Evolutionary conservation across 2,888 invertebrate genomes (phyloP), one percentile per base, ranked within the genome.

Genomic region (Ichneumoninae sp.): DNA sequence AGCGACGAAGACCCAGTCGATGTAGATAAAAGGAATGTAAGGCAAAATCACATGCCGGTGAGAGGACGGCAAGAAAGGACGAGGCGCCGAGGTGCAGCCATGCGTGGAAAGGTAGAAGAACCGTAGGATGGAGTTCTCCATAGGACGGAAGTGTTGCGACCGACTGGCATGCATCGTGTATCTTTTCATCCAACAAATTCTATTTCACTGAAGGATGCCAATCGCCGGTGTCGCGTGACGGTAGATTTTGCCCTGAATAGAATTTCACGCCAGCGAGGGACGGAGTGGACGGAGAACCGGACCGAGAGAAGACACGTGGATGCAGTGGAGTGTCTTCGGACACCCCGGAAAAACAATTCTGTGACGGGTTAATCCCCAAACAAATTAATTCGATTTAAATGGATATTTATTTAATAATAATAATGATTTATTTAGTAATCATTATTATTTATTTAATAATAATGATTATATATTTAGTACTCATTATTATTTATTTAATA

Each of bases 11-110:
- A 68, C 47, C 44, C 33, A 36, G 16, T 47, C n/a, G 63, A 63
- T 47, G 47, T 52, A 13, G 70, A 63, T 79, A 71, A 50, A 65
- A 79, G 63, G 47, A 16, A 52, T 63, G 50, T 36, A 19, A n/a
- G 36, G 70, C 22, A 71, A 71, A 71, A 52, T 50, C 26, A 10
- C 60, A 52, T 63, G 5, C 33, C 63, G 4, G 33, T 13, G 13
- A 26, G 65, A 47, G 22, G 44, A 52, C 26, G 13, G 16, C n/a
- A 63, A 70, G 22, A 70, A 13, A 47, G 19, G 33, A 30, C 26
- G 50, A 70, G 50, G 10, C 16, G 50, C 16, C 8, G 1, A 19
- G 22, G 10, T 19, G 19, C 33, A 36, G n/a, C 30, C 50, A 50
- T 30, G 69, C 26, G 69, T 70, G 26, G 8, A 70, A 70, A 70